Conservation (phyloP, 2,888 invertebrate genomes). For the Hirtodrosophila alboralis region DNA sequence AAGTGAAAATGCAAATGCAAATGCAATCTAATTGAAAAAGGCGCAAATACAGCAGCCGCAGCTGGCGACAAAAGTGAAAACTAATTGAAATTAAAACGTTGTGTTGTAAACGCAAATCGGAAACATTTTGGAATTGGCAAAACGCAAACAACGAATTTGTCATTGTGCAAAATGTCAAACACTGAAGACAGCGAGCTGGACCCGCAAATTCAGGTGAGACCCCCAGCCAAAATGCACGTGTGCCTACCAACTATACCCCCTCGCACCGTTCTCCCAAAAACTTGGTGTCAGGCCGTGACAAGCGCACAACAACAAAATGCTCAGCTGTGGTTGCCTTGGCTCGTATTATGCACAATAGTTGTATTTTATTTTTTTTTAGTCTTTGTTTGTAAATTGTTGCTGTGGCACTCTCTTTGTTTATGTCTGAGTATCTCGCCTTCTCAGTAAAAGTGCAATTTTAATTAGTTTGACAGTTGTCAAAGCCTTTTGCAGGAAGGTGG, state of each 20-base stretch:
- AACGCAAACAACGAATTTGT: conserved; percentile 25
- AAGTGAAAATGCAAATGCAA: conserved; percentile 59
- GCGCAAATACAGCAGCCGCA: conserved; percentile 38
- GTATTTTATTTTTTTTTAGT: conserved; percentile 28
- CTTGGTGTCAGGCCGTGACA: conserved; percentile 40
- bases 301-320: conserved; percentile 27
- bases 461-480: conserved; percentile 40
- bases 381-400: conserved; percentile 30
- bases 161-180: conserved; percentile 60
- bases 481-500: conserved; percentile 40
- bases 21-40: conserved; percentile 57
- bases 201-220: conserved; percentile 83
- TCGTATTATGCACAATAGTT: conserved; percentile 27
- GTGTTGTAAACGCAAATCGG: conserved; percentile 17
- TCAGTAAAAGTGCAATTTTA: conserved; percentile 17
- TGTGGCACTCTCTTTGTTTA: conserved; percentile 30
- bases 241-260: not conserved
- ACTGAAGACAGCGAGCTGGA: conserved; percentile 82
- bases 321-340: conserved; percentile 56
- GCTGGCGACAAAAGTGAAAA: conserved; percentile 73
- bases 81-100: conserved; percentile 50
- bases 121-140: conserved; percentile 21
- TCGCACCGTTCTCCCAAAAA: not conserved
- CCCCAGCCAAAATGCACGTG: conserved; percentile 34
- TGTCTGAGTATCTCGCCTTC: not conserved